Base-by-base conservation (phyloP, 2,113 vertebrate species). In the Hystrix cristata region DNA sequence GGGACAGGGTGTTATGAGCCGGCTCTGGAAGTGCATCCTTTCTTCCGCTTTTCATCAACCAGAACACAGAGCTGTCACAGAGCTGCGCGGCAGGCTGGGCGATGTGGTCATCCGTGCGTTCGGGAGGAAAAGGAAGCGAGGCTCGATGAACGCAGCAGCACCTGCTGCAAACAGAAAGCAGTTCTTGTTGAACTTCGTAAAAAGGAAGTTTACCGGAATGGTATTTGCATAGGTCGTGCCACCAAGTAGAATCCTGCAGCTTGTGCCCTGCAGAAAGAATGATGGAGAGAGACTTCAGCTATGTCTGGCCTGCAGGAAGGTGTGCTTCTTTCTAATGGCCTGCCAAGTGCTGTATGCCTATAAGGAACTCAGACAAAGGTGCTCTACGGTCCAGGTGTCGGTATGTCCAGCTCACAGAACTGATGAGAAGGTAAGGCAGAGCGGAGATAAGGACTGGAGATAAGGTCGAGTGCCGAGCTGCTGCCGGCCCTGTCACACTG, bases 311-410 rank as follows among this genome's bases (percentile, higher is more conserved):
- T 59, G 48, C 64, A 76, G 38, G 23, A 51, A 83, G 11, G 21
- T 72, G 76, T 78, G 53, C 62, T 80, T 97, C 92, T 88, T 91
- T 74, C 48, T 53, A 80, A 72, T 74, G 71, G 34, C 92, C 55
- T 43, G 1, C 67, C 12, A 46, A 57, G 27, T 43, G 31, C 14
- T 8, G 0, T 11, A 23, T 23, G 15, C 29, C 71, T 69, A 53
- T 46, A 18, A 84, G 81, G 69, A 93, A 90, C 69, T 69, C 48
- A 87, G 21, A 62, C 65, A 51, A 78, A 72, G 76, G 2, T 1
- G 34, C 18, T 48, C 7, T n/a, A 21, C 1, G 3, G 69, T 25
- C 34, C 67, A 55, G 48, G 16, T 85, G 5, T 55, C 27, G 15
- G 34, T 48, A 46, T 31, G 23, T 27, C n/a, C 89, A 64, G 2